Base-by-base conservation (phyloP, 2,888 invertebrate species). In the Apamea epomidion region DNA sequence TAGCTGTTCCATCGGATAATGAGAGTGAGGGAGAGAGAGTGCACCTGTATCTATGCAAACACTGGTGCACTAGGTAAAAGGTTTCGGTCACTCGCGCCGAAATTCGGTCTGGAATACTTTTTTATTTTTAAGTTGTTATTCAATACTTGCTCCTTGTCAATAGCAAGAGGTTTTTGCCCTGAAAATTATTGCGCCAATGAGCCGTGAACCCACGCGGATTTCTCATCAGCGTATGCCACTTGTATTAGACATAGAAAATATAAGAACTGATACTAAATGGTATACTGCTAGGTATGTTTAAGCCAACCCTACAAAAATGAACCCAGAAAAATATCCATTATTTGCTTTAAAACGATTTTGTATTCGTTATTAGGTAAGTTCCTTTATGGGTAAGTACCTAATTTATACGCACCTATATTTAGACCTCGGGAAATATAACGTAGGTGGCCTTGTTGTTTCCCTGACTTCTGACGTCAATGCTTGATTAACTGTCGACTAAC, bases 391-490 rank as follows among this genome's bases (percentile, higher is more conserved):
- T 37, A 37, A 37, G 32, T 51, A 54, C 25, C 54, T 10, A 60
- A 48, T 64, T 64, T 4, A 72, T 67, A 65, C 54, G 58, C 58
- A 42, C 10, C 45, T 75, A 75, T 82, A 73, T 64, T 72, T 75
- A 82, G 37, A 64, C 18, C 0, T 2, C 29, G 16, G 16, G 37
- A 62, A 54, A 16, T 72, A 73, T 48, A 62, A 25, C 3, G 16
- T 62, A 37, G 29, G 51, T 70, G 54, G 5, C 18, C 25, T 54
- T 54, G 25, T 42, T 51, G 45, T 76, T 69, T 54, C 32, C n/a
- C 21, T 74, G 70, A 18, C 18, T 18, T 54, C 37, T 54, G 71
- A 82, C 82, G 74, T 74, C 78, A 74, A 71, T 32, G 16, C 14
- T 45, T 25, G 54, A 51, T 58, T 37, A 29, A 58, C 16, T 58